Base-by-base conservation (phyloP, 2,113 vertebrate species). In the Pipa parva region DNA sequence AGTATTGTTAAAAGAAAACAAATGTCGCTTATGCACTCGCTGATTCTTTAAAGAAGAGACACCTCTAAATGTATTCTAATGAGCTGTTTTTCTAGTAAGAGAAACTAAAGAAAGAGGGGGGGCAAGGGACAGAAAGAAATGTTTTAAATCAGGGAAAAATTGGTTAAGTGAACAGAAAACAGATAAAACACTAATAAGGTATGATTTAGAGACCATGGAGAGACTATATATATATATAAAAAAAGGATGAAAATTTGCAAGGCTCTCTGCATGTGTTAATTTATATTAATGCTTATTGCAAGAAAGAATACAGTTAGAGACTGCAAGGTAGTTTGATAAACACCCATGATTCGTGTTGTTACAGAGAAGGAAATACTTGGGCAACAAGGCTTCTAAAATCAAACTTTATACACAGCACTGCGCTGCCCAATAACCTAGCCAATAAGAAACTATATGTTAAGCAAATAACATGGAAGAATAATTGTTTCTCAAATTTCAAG, bases 111-210 rank as follows among this genome's bases (percentile, higher is more conserved):
- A 46, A 64, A 56, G 60, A 71, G 80, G 67, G 71, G 60, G 69
- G 59, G 71, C 21, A 24, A 31, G n/a, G 27, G 31, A 18, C 5
- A 13, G 52, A 6, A 29, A 49, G 73, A 61, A 79, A 79, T 87
- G 79, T 81, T 50, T n/a, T 77, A 84, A 85, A 79, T 77, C 75
- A 79, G 79, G 82, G 80, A 75, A 85, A 82, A 74, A 71, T 48
- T 73, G 76, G 82, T 80, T 79, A 76, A 80, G 76, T 74, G 71
- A 85, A 74, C 61, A 82, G 77, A 82, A 85, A 87, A 70, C 50
- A 84, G 83, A 86, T 86, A 88, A 87, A 88, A 84, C 77, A 86
- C 81, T 86, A 90, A 88, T 85, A 85, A 85, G 76, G 79, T 84
- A 77, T 85, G 85, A 88, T 89, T 85, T 88, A 83, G 84, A 79